These are phyloP conservation scores for Ambastaia sidthimunki DNA, from an alignment of 2,797 vertebrate genomes.

Conservation along the genomic window DNA sequence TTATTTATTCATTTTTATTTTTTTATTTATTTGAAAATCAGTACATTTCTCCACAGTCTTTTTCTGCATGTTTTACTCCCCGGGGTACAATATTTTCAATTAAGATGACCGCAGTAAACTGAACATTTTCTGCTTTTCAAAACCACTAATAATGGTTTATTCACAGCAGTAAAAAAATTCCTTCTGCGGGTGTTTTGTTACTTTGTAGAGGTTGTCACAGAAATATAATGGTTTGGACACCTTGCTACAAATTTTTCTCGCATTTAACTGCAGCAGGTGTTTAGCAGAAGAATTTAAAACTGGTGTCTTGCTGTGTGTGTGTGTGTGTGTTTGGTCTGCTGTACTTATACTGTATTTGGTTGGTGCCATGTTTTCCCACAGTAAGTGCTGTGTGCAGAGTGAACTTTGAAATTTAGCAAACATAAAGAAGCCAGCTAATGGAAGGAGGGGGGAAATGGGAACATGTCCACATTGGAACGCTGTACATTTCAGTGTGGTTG, in stretches of 20 bases:
- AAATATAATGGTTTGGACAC: constrained; percentile 26
- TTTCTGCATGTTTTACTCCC: constrained; percentile 8
- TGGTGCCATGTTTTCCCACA: constrained; percentile 3
- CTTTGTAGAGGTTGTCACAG: constrained; percentile 11
- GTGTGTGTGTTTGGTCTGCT: neutral
- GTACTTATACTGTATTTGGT: neutral
- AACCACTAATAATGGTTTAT: constrained; percentile 39
- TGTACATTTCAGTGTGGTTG: neutral
- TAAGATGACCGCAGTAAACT: constrained; percentile 21
- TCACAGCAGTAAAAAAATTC: constrained; percentile 15
- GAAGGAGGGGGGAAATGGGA: neutral
- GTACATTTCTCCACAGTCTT: neutral
- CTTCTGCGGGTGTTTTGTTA: constrained; percentile 25
- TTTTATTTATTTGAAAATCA: neutral
- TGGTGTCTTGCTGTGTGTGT: constrained; percentile 4
- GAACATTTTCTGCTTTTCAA: constrained; percentile 17
- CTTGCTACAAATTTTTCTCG: constrained; percentile 9
- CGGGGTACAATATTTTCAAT: constrained; percentile 12
- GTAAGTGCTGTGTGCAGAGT: neutral
- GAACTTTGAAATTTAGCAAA: neutral
- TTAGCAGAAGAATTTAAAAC: constrained; percentile 25
- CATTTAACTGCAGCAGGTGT: constrained; percentile 41
- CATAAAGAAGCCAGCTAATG: neutral
- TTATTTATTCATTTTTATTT: neutral
- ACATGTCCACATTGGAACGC: neutral